Conservation (phyloP, 2,888 invertebrate species). For the Deroplatys truncata region DNA sequence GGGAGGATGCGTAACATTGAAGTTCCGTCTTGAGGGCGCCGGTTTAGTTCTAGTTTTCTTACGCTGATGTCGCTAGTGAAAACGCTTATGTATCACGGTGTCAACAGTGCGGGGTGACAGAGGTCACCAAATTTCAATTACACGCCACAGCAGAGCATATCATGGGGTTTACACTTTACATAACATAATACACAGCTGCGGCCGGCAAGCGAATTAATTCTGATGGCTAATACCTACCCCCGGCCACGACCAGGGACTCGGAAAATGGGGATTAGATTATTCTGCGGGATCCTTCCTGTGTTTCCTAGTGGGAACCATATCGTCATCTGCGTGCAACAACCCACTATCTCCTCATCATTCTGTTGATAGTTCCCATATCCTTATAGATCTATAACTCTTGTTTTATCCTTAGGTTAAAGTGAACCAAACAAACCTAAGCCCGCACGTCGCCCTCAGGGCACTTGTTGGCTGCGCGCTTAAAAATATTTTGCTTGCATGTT, state of each 20-base stretch:
- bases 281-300: background rate
- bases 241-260: slow-evolving; percentile 1
- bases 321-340: background rate
- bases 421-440: too few species aligned
- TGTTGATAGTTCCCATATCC: too few species aligned
- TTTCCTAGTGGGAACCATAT: slow-evolving; percentile 2
- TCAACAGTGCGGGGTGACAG: background rate
- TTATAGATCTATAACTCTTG: too few species aligned
- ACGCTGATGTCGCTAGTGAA: too few species aligned
- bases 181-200: slow-evolving; percentile 9
- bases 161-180: slow-evolving; percentile 5
- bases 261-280: slow-evolving; percentile 17
- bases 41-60: too few species aligned
- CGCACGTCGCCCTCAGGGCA: too few species aligned
- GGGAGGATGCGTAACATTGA: too few species aligned
- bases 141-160: slow-evolving; percentile 2
- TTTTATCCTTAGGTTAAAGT: too few species aligned
- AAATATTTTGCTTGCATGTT: too few species aligned
- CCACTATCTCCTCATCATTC: background rate
- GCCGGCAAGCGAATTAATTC: background rate
- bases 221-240: background rate
- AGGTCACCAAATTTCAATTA: slow-evolving; percentile 12
- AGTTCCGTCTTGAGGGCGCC: too few species aligned
- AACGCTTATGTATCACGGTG: too few species aligned
- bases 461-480: too few species aligned